Conservation (phyloP, 2,888 invertebrate genomes). For the Odontocolon sp. region DNA sequence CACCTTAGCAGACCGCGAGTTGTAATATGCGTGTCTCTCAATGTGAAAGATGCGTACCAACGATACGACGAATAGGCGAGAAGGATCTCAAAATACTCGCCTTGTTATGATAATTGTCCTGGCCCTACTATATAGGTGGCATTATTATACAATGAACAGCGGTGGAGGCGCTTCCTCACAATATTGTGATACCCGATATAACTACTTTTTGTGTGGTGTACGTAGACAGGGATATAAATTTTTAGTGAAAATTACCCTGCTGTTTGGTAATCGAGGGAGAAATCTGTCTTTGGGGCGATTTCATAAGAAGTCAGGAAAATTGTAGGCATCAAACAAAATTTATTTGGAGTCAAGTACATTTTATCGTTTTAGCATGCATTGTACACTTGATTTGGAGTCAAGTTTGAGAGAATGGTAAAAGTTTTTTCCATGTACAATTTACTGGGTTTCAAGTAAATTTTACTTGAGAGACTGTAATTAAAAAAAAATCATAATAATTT, state of each 20-base stretch:
- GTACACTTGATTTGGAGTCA: too few relatives aligned
- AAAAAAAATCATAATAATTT: too few relatives aligned
- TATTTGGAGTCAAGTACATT: too few relatives aligned
- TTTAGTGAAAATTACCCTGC: too few relatives aligned
- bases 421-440: too few relatives aligned
- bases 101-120: conserved; percentile 79
- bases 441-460: too few relatives aligned
- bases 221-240: neutral
- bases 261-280: too few relatives aligned
- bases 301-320: neutral
- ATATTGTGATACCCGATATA: conserved; percentile 76
- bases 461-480: too few relatives aligned
- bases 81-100: conserved; percentile 72
- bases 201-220: conserved; percentile 41
- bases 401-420: too few relatives aligned
- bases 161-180: conserved; percentile 70
- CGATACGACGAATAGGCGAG: conserved; percentile 67
- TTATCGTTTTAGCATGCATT: too few relatives aligned
- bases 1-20: conserved; percentile 54
- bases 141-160: conserved; percentile 54
- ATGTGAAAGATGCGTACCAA: conserved; percentile 67
- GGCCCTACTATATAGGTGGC: conserved; percentile 44
- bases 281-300: too few relatives aligned
- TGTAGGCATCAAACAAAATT: too few relatives aligned
- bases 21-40: conserved; percentile 69